Evolutionary conservation across 1,140 invertebrate species (phyloP).

Genomic region (Diorhabda carinulata): DNA sequence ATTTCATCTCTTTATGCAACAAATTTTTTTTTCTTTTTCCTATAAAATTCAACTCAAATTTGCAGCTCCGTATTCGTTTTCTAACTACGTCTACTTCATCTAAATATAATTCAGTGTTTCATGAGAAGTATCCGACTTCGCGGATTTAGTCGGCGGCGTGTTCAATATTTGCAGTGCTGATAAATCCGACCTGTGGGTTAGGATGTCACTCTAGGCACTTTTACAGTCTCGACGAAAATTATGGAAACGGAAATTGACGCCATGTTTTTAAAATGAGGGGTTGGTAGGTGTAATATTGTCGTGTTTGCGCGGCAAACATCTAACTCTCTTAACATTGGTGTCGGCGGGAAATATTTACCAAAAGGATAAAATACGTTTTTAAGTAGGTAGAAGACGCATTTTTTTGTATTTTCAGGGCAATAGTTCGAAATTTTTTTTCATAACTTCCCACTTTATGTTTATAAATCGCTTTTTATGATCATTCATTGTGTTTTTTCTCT

Average conservation of each 20-base stretch:
- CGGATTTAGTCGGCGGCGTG: conserved; percentile 4
- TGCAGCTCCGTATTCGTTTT: background rate
- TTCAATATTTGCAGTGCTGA: conserved; percentile 12
- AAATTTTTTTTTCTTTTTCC: no score
- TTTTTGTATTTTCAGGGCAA: no score
- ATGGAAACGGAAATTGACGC: conserved; percentile 1
- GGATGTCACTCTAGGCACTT: conserved; percentile 6
- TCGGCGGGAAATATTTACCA: background rate
- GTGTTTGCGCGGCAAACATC: background rate
- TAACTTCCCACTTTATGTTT: no score
- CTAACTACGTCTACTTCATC: conserved; percentile 4
- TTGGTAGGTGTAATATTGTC: conserved; percentile 1
- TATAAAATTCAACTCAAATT: background rate
- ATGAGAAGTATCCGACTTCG: conserved; percentile 9
- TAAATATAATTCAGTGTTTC: conserved; percentile 9
- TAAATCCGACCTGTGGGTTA: conserved; percentile 10
- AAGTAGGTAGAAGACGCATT: no score
- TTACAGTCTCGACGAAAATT: conserved; percentile 2
- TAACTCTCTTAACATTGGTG: background rate
- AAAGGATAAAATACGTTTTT: no score
- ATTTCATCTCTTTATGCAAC: no score
- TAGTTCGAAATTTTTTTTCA: no score
- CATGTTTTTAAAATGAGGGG: background rate
- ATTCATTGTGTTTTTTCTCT: no score
- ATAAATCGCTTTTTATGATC: no score